These are phyloP conservation scores for Peromyscus californicus DNA, from an alignment of 2,113 vertebrate species.

Conservation along the genomic window DNA sequence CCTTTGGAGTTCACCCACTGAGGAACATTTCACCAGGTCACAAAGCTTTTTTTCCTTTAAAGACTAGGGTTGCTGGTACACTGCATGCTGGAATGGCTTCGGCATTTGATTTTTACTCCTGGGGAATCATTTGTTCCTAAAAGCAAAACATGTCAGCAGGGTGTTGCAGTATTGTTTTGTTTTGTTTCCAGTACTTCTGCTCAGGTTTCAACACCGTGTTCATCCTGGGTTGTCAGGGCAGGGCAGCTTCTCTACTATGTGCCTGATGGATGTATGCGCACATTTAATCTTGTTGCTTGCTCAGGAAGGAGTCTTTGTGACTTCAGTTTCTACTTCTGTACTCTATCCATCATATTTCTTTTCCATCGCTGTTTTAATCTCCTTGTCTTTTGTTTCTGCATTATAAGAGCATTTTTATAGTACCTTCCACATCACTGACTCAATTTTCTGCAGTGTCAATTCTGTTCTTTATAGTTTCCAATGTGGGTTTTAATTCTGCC, in stretches of 20 bases:
- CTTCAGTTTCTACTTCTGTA: constrained; percentile 42
- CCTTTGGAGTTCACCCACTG: neutral
- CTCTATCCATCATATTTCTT: constrained; percentile 60
- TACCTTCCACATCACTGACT: constrained; percentile 75
- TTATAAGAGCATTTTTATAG: constrained; percentile 68
- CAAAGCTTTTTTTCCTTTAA: neutral
- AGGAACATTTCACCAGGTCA: neutral
- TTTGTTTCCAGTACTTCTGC: constrained; percentile 2
- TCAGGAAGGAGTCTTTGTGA: constrained; percentile 19
- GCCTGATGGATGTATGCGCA: constrained; percentile 48
- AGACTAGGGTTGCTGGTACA: neutral
- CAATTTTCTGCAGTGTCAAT: constrained; percentile 75
- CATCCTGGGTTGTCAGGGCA: neutral
- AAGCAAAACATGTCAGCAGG: neutral
- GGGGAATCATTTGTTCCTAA: neutral
- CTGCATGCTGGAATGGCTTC: neutral
- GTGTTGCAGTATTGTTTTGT: constrained; percentile 2
- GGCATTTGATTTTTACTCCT: constrained; percentile 10
- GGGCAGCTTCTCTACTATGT: neutral
- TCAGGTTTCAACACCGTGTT: constrained; percentile 7
- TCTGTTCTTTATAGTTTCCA: constrained; percentile 75
- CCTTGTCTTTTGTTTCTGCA: constrained; percentile 68
- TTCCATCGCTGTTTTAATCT: constrained; percentile 69
- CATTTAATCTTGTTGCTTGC: constrained; percentile 22
- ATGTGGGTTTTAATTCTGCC: constrained; percentile 66